Evolutionary conservation across 2,888 invertebrate species (phyloP), one percentile per base, ranked within the genome.

Genomic region (Pyrgus malvae): DNA sequence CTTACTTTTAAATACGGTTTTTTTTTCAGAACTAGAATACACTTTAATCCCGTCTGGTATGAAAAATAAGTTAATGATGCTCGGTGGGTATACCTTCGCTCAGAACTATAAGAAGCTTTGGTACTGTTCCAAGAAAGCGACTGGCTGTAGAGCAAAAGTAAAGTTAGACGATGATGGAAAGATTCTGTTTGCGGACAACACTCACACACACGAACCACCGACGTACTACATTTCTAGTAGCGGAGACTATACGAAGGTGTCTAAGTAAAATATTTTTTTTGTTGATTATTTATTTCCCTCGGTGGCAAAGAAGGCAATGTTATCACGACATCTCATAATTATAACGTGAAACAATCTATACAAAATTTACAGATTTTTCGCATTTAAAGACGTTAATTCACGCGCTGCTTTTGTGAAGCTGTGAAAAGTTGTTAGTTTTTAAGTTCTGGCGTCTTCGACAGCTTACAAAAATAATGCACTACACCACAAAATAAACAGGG

Each of bases 151-250:
- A 23, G 74, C 69, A 0, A 58, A 55, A n/a, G 57, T 70, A 0
- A 66, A 48, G 7, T 9, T 63, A 16, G 56, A 54, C 9, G 35
- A 40, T 8, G 46, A 60, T 0, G 63, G 63, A 3, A 25, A 9
- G 5, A 55, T 66, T 4, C 7, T 42, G 0, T 25, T 17, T 0
- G 58, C 45, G 1, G 8, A 59, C 0, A 60, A 55, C 0, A 23
- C 60, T 0, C 77, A 79, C 51, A 74, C 63, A 37, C 78, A 78
- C 23, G 50, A 42, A 19, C 66, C 66, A 2, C 70, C 67, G 2
- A 57, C 9, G 11, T 42, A 42, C n/a, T 27, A 3, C 4, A 11
- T 29, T 1, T 42, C 35, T 5, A 21, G 27, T 4, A 2, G 25
- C 7, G 55, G 55, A 3, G 4, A 42, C 17, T 29, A 16, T 21